phyloP scores from a whole-genome alignment of 2,888 invertebrate genomes.

The Allolobophora icterica region DNA sequence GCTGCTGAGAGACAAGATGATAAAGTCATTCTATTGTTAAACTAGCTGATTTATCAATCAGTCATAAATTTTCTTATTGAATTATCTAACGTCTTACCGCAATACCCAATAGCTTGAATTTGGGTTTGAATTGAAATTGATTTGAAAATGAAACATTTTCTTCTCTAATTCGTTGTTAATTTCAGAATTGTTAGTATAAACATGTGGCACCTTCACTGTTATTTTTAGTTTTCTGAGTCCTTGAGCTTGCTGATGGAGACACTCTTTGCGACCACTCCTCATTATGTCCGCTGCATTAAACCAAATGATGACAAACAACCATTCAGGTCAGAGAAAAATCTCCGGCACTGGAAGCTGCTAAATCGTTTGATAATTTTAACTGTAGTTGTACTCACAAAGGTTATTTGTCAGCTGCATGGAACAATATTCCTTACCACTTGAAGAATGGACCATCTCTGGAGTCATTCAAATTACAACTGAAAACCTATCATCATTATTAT shows the following conservation, averaged over 20 bases:
- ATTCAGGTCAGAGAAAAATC: constrained; percentile 68
- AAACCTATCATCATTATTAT: no score
- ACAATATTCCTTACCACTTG: no score
- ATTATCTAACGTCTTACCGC: background rate
- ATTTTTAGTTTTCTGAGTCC: constrained; percentile 86
- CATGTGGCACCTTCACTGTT: background rate
- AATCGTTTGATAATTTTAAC: no score
- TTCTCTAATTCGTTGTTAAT: background rate
- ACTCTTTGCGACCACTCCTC: constrained; percentile 92
- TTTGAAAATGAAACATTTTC: background rate
- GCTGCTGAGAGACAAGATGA: no score
- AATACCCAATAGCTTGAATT: background rate
- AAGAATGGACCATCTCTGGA: no score
- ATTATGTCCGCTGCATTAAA: constrained; percentile 97
- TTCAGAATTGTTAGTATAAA: background rate
- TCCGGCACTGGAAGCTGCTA: no score
- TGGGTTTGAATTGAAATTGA: background rate
- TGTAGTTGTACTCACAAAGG: background rate
- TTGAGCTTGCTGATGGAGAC: constrained; percentile 88
- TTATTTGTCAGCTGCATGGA: no score
- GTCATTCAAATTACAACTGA: no score
- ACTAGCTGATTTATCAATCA: background rate
- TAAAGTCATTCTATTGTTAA: background rate
- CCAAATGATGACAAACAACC: constrained; percentile 86
- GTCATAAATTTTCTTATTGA: background rate